Base-by-base conservation (phyloP, 2,888 invertebrate species). In the Scelioninae gen. 2 region DNA sequence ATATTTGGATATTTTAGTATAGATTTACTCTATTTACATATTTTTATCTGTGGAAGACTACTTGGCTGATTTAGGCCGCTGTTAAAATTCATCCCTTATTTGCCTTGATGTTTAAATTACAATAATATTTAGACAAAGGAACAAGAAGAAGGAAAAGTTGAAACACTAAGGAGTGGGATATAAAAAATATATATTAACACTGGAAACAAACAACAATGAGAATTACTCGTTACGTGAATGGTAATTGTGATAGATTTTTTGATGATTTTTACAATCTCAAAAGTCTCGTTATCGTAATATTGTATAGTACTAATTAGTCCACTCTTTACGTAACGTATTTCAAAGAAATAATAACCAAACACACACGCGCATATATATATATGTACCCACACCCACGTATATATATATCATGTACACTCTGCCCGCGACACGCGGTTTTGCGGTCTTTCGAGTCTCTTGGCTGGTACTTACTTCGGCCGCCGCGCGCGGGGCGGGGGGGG, bases 241-340 rank as follows among this genome's bases (percentile, higher is more conserved):
- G 85, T 86, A 85, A 89, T 89, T 90, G 90, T 90, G 90, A 90
- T 90, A 89, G 89, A 89, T 88, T 90, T 89, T 90, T 90, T 89
- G 90, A 90, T 90, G 88, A 89, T 90, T 90, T 89, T 90, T 90
- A 90, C 90, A 90, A 89, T 89, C 89, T 88, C 89, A 89, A 86
- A 86, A 86, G 84, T 86, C 86, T 86, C 84, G 86, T 86, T 85
- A 85, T 86, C 84, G 70, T 86, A 85, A 86, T 82, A 86, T 87
- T 73, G 83, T 86, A 86, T 86, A 86, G 85, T 64, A 78, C 80
- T 85, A 83, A 83, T 84, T 85, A 86, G 83, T 84, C 85, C 25
- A 85, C 84, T 85, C 85, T 86, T 84, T 86, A 84, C 83, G 83
- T 84, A 83, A 85, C 82, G 82, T 74, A 74, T 72, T 71, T 50